Percentiles rank a stretch among this genome's conserved stretches.
These are phyloP conservation scores for Piprites chloris DNA, from an alignment of 2,113 vertebrate species.

Conservation along the genomic window DNA sequence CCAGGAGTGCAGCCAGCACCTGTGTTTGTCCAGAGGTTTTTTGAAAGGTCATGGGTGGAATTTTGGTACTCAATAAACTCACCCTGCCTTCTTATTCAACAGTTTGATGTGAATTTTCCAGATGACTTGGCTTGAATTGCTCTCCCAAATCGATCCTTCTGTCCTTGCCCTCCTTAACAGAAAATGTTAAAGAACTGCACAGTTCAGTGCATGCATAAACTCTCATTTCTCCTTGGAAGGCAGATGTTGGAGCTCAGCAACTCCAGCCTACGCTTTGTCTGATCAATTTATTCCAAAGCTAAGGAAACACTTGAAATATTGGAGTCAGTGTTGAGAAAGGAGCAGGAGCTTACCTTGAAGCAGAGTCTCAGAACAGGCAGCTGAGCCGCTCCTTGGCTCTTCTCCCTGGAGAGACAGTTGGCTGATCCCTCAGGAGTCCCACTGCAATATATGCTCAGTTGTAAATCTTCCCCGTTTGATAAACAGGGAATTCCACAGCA, in stretches of 20 bases:
- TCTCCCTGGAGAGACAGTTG: rapidly evolving
- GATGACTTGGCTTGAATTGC: not conserved
- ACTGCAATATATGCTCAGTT: not conserved
- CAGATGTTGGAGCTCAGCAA: not conserved
- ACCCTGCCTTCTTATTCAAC: not conserved
- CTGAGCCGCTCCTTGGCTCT: not conserved
- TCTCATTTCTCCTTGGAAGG: not conserved
- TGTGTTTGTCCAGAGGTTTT: not conserved
- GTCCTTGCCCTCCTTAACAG: not conserved
- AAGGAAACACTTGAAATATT: not conserved
- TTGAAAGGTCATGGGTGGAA: not conserved
- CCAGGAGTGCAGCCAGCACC: not conserved
- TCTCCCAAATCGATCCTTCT: not conserved
- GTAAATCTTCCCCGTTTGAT: not conserved
- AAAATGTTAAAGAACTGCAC: not conserved
- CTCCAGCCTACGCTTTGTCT: not conserved
- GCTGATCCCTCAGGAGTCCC: not conserved
- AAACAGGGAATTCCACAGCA: not conserved
- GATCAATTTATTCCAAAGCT: not conserved
- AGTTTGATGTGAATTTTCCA: not conserved
- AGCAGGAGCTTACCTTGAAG: not conserved
- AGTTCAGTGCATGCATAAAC: not conserved
- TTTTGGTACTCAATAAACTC: not conserved
- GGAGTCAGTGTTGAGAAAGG: not conserved
- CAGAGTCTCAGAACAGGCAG: not conserved